Percentiles rank a stretch among this genome's conserved stretches.
Evolutionary conservation across 2,113 vertebrate species (phyloP).

Genomic region (Platysternon megacephalum): DNA sequence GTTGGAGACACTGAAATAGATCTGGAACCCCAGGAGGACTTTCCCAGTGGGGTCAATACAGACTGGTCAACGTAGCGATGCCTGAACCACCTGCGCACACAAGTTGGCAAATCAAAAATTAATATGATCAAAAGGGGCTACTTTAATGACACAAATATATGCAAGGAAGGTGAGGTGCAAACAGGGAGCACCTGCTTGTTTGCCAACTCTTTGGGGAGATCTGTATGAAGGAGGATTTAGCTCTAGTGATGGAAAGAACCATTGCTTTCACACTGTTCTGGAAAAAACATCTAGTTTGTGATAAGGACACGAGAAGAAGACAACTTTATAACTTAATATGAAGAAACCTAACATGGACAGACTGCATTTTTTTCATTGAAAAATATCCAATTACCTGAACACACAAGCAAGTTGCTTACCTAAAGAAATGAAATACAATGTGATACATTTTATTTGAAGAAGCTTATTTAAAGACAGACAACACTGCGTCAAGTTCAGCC

Average conservation of each 20-base stretch:
- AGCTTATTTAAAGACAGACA: background rate
- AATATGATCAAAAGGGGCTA: background rate
- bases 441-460: background rate
- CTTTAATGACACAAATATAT: background rate
- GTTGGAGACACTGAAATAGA: background rate
- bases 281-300: background rate
- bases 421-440: background rate
- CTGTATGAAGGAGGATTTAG: background rate
- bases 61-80: background rate
- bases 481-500: background rate
- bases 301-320: background rate
- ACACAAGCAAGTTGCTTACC: background rate
- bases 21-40: background rate
- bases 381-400: background rate
- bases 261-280: background rate
- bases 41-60: background rate
- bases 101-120: background rate
- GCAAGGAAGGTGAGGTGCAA: background rate
- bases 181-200: background rate
- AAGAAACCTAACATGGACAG: background rate
- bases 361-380: background rate
- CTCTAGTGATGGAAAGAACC: background rate
- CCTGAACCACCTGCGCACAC: background rate
- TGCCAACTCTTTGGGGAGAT: background rate
- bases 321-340: background rate